Percentiles rank a stretch among this genome's conserved stretches.
These are phyloP conservation scores for Onychostoma macrolepis DNA, from an alignment of 2,113 vertebrate genomes.

Conservation along the genomic window DNA sequence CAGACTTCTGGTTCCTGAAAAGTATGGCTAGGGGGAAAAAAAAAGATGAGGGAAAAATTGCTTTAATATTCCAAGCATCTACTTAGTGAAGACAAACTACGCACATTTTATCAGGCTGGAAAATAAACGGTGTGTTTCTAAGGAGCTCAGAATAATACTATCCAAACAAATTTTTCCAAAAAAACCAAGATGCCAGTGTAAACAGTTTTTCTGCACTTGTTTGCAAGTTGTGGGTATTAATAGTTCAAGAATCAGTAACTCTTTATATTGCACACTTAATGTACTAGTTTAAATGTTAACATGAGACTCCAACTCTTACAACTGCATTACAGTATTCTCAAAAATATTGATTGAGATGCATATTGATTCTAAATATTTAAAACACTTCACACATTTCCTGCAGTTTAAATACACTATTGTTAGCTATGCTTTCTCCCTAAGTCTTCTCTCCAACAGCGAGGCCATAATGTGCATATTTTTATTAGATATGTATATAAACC, in stretches of 20 bases:
- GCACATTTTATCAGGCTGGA: neutral
- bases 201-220: neutral
- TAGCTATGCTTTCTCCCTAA: no score
- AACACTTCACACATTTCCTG: neutral
- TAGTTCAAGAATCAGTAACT: neutral
- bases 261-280: neutral
- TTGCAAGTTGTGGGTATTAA: neutral
- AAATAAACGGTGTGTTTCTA: neutral
- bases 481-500: neutral
- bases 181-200: neutral
- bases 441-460: no score
- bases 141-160: neutral
- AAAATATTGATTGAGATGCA: neutral
- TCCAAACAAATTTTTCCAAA: neutral
- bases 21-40: conserved; percentile 87
- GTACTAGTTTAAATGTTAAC: neutral
- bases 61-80: neutral
- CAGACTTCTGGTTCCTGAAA: conserved; percentile 94
- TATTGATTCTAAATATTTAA: neutral
- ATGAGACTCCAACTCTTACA: neutral
- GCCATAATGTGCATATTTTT: neutral
- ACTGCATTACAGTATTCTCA: neutral
- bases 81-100: neutral
- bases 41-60: conserved; percentile 30
- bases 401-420: neutral